Conservation (phyloP, 2,797 vertebrate genomes). For the Nyctibius grandis region DNA sequence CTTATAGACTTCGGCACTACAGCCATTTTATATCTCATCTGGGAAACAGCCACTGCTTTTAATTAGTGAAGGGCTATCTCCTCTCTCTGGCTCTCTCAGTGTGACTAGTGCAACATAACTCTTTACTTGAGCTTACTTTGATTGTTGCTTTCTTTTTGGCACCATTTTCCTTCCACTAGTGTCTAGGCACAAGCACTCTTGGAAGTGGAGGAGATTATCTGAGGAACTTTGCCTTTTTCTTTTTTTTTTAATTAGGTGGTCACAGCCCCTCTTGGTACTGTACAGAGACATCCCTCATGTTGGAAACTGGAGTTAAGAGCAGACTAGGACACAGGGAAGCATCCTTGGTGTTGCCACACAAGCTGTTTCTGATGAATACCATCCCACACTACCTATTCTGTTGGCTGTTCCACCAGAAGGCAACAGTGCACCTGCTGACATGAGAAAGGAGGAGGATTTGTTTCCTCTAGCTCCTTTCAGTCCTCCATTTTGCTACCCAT, state of each 20-base stretch:
- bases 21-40: neutral
- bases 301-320: neutral
- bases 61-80: neutral
- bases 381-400: neutral
- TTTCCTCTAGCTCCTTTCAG: neutral
- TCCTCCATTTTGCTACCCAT: neutral
- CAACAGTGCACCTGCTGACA: neutral
- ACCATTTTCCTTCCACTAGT: neutral
- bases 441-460: neutral
- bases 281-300: neutral
- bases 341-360: neutral
- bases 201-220: neutral
- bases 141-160: neutral
- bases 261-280: neutral
- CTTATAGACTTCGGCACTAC: neutral
- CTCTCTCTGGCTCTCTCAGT: neutral
- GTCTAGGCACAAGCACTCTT: neutral
- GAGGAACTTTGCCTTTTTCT: neutral
- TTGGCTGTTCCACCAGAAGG: neutral
- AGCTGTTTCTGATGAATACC: neutral
- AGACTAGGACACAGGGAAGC: neutral
- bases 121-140: neutral
- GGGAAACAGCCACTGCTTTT: neutral
- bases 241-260: neutral
- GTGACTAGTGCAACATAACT: neutral